Evolutionary conservation across 2,797 vertebrate genomes (phyloP), one percentile per base, ranked within the genome.

Genomic region (Clarias platycephalus): DNA sequence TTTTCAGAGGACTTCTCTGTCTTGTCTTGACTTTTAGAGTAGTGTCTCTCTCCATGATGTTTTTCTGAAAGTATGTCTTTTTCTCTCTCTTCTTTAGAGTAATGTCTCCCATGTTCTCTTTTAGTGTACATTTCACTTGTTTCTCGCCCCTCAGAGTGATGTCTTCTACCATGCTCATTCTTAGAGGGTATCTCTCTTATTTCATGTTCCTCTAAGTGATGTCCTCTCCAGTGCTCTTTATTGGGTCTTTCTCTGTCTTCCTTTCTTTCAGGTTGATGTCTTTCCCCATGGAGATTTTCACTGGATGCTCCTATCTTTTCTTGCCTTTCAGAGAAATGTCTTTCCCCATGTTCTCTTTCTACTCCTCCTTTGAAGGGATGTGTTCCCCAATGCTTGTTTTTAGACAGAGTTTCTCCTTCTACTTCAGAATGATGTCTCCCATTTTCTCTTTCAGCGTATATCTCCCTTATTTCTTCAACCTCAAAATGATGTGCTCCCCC

Each of bases 11-110:
- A 28, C 64, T 88, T 68, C 24, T 70, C 81, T 67, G 26, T 67
- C 24, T 16, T 67, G 26, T 31, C 28, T 28, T 31, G 20, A 6
- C 58, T n/a, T 20, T 31, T 16, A 44, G 20, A 55, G 44, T 53
- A 13, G 26, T 55, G 37, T 58, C 78, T 89, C 60, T 40, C 77
- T 80, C 3, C 64, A 24, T 18, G 6, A 6, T 44, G 34, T 60
- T 20, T 40, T 72, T 28, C 55, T 10, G 44, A 55, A 10, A 24
- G 6, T 49, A 22, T 75, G 13, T 84, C 83, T 62, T 77, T 77
- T 22, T 83, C 68, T 78, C 37, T 83, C 13, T 84, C 75, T 80
- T 86, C 87, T 49, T 81, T 80, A 24, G 83, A 76, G 24, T 87
- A 83, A 37, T 37, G 5, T 90, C 40, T 15, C 58, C 87, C 70